Evolutionary conservation across 2,797 vertebrate species (phyloP).

Genomic region (Melanotaenia maccullochi): DNA sequence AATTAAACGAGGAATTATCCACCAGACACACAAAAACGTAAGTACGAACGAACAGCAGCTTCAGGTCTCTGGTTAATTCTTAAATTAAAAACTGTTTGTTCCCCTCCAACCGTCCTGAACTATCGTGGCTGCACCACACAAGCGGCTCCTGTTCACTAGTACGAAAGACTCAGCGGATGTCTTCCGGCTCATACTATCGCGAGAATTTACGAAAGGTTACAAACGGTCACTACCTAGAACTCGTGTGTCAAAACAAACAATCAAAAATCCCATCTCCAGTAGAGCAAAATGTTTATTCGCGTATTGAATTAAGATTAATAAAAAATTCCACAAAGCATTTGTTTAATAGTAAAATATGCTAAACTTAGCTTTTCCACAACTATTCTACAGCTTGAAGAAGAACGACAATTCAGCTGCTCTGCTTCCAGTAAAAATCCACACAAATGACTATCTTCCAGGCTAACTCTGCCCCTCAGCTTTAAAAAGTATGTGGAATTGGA

Average conservation of each 20-base stretch:
- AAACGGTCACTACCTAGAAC: slow-evolving; percentile 19
- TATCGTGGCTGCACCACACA: slow-evolving; percentile 59
- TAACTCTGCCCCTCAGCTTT: background rate
- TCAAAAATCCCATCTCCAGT: background rate
- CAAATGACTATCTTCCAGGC: background rate
- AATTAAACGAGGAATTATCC: slow-evolving; percentile 56
- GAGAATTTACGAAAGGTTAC: slow-evolving; percentile 66
- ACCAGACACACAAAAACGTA: slow-evolving; percentile 7
- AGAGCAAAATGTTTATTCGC: background rate
- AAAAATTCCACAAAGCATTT: too few species aligned
- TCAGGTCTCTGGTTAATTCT: slow-evolving; percentile 6
- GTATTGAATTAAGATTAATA: too few species aligned
- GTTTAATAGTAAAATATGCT: too few species aligned
- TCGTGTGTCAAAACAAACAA: accelerated
- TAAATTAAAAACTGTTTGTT: slow-evolving; percentile 30
- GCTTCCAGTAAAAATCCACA: background rate
- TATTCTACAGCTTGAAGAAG: too few species aligned
- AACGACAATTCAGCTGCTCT: background rate
- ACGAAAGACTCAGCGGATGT: slow-evolving; percentile 67
- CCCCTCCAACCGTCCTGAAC: slow-evolving; percentile 43
- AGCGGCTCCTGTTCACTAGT: slow-evolving; percentile 63
- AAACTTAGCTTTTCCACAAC: too few species aligned
- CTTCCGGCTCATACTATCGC: slow-evolving; percentile 84
- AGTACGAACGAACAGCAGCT: slow-evolving; percentile 9
- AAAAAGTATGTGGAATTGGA: accelerated